Percentiles rank a stretch among this genome's conserved stretches.
Evolutionary conservation across 1,140 invertebrate genomes (phyloP).

Genomic region (Phymastichus coffea): DNA sequence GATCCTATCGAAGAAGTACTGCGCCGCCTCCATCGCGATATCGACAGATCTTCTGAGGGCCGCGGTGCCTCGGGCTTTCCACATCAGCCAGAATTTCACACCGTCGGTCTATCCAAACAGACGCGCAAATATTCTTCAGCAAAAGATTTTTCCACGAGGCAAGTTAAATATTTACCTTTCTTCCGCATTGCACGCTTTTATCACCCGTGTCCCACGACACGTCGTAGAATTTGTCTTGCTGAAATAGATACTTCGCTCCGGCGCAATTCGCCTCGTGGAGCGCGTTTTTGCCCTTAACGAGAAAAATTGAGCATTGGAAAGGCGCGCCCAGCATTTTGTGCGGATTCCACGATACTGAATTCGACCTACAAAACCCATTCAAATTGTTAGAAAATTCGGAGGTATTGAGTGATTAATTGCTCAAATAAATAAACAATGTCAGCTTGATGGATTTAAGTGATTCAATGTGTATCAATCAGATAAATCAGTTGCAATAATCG

Average conservation of each 20-base stretch:
- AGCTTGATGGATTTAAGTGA: too few relatives aligned
- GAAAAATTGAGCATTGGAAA: slow-evolving; percentile 83
- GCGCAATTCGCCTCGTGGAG: slow-evolving; percentile 76
- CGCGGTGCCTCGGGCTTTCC: slow-evolving; percentile 73
- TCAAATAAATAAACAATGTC: background rate
- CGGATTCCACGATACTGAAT: slow-evolving; percentile 91
- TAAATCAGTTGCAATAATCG: too few relatives aligned
- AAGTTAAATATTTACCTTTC: slow-evolving; percentile 62
- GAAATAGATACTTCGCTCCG: slow-evolving; percentile 84
- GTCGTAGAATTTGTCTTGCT: slow-evolving; percentile 93
- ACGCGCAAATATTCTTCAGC: background rate
- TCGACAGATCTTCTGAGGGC: slow-evolving; percentile 64
- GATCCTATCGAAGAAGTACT: slow-evolving; percentile 61
- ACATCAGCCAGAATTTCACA: slow-evolving; percentile 93
- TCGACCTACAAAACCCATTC: slow-evolving; percentile 62
- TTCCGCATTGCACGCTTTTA: slow-evolving; percentile 90
- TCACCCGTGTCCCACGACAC: slow-evolving; percentile 87
- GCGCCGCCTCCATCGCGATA: slow-evolving; percentile 62
- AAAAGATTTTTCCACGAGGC: too few relatives aligned
- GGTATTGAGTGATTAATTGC: background rate
- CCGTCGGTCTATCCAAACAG: slow-evolving; percentile 69
- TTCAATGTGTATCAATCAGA: too few relatives aligned
- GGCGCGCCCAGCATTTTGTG: slow-evolving; percentile 90
- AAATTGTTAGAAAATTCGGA: background rate
- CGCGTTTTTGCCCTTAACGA: slow-evolving; percentile 66